Base-by-base conservation (phyloP, 2,113 vertebrate species). In the Sinocyclocheilus rhinocerous region DNA sequence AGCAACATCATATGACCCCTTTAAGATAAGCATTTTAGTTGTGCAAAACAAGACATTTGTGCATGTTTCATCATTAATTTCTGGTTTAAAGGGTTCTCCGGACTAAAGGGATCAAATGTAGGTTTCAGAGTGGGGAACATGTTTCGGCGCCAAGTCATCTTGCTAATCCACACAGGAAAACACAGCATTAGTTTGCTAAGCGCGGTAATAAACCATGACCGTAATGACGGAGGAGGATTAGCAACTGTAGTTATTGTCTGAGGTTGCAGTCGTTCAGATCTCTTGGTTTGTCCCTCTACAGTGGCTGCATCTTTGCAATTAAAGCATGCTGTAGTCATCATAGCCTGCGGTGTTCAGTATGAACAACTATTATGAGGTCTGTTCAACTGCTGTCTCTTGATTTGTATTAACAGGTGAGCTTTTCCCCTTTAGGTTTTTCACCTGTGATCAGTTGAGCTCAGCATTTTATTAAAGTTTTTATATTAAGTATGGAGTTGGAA, bases 161-260 rank as follows among this genome's bases (percentile, higher is more conserved):
- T 55, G 87, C 86, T 94, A 95, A 95, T 95, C 94, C 95, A 91
- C 86, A 82, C 89, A 93, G 94, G 93, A 93, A 92, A 95, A 94
- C 93, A 94, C 73, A 91, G 93, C 93, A 94, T 94, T 94, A 94
- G 93, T 94, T 95, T 92, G 92, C 94, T 93, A 95, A 93, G 93
- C 92, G 87, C 90, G 92, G 94, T 94, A 94, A 94, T 95, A 95
- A 95, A 93, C 93, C 92, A 92, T 91, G 93, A 92, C 93, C 91
- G 92, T 95, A 93, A 94, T 93, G 92, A 94, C 93, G 93, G 93
- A 90, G 92, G 95, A 94, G 94, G 95, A 95, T 95, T 94, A 95
- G 93, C 89, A 91, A 93, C 92, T 92, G 92, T 92, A 93, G 88
- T 84, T 90, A 93, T 94, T 94, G 94, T 94, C 91, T 94, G 92